phyloP scores from a whole-genome alignment of 2,113 vertebrate species.

The Pogonocichla stellata region DNA sequence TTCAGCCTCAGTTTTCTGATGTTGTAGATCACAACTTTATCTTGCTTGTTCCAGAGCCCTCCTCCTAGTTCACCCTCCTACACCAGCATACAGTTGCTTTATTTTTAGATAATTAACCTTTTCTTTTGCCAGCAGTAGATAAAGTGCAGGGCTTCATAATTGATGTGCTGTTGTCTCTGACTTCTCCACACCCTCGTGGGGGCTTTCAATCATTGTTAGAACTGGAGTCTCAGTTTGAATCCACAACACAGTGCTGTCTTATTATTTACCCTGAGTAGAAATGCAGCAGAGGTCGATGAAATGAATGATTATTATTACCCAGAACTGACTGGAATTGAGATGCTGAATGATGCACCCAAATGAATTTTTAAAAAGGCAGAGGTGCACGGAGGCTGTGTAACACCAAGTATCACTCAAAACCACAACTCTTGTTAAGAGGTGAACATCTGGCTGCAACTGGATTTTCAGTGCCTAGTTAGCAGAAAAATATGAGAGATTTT shows the following conservation, averaged over 20 bases:
- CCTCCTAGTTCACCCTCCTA: background rate
- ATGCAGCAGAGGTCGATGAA: background rate
- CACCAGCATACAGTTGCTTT: background rate
- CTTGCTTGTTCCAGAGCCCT: background rate
- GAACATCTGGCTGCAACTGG: background rate
- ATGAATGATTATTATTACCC: background rate
- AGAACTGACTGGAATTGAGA: constrained; percentile 21
- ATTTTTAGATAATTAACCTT: constrained; percentile 58
- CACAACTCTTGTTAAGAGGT: background rate
- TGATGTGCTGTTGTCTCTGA: constrained; percentile 19
- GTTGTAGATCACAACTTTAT: background rate
- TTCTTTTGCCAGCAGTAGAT: constrained; percentile 13
- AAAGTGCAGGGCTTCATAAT: constrained; percentile 20
- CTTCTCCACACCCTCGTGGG: background rate
- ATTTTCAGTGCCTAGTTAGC: background rate
- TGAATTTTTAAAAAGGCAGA: constrained; percentile 14
- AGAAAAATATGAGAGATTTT: background rate
- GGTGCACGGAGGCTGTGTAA: rapidly evolving
- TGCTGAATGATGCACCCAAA: background rate
- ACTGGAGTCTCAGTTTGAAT: background rate
- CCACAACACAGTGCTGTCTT: background rate
- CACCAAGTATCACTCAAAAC: background rate
- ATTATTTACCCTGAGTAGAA: constrained; percentile 1
- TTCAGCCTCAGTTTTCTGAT: background rate
- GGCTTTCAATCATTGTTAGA: constrained; percentile 14